Conservation (phyloP, 2,797 vertebrate genomes). For the Erethizon dorsatum region DNA sequence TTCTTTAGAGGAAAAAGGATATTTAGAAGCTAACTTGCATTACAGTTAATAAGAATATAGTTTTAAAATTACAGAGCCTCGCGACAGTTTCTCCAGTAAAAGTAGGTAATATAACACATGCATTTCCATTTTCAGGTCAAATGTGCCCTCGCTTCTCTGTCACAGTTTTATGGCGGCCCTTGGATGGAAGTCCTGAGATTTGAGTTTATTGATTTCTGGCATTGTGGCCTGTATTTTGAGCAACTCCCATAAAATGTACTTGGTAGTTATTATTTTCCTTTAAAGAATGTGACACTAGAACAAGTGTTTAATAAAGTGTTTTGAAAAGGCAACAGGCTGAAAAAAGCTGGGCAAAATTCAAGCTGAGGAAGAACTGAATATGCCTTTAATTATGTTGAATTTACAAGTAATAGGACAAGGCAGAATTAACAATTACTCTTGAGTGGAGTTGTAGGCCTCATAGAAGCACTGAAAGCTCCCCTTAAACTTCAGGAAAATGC, state of each 20-base stretch:
- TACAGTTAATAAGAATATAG: slow-evolving; percentile 18
- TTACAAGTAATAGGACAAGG: slow-evolving; percentile 88
- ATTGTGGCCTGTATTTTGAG: slow-evolving; percentile 75
- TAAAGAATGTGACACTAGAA: slow-evolving; percentile 87
- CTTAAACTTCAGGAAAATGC: slow-evolving; percentile 83
- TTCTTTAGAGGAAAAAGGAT: slow-evolving; percentile 57
- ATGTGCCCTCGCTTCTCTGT: slow-evolving; percentile 77
- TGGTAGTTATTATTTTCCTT: slow-evolving; percentile 87
- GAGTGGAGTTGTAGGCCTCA: slow-evolving; percentile 88
- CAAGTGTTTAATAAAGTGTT: slow-evolving; percentile 90
- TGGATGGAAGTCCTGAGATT: slow-evolving; percentile 75
- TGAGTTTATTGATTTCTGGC: slow-evolving; percentile 80
- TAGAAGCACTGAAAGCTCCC: slow-evolving; percentile 83
- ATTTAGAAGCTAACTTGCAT: slow-evolving; percentile 49
- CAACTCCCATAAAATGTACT: slow-evolving; percentile 87
- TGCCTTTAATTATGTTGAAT: slow-evolving; percentile 91
- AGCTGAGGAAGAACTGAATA: slow-evolving; percentile 89
- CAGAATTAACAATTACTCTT: slow-evolving; percentile 88
- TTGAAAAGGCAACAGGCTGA: slow-evolving; percentile 88
- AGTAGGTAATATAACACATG: slow-evolving; percentile 59
- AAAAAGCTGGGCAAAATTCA: slow-evolving; percentile 87
- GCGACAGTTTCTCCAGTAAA: slow-evolving; percentile 67
- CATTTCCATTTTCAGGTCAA: slow-evolving; percentile 86
- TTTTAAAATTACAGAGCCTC: slow-evolving; percentile 65
- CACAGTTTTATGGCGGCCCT: slow-evolving; percentile 79